Evolutionary conservation across 2,797 vertebrate genomes (phyloP), one percentile per base, ranked within the genome.

Genomic region (Neostethus bicornis): DNA sequence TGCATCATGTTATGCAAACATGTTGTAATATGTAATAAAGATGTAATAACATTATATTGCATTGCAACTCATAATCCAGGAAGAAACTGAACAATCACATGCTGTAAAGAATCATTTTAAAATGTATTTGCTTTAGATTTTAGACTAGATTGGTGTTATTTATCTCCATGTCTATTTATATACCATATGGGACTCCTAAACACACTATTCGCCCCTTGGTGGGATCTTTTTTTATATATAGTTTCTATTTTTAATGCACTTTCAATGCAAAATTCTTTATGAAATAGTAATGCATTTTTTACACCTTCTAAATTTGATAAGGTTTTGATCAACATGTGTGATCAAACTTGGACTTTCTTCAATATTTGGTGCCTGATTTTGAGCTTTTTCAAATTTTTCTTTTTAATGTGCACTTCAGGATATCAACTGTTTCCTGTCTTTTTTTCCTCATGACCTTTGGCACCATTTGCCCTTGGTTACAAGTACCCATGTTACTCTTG

Each of bases 1-100:
- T 2, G 20, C n/a, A 45, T 44, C 54, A 56, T 65, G 8, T 81
- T 77, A 81, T 73, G 75, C 83, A 82, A 82, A 76, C 70, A 75
- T 70, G 48, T 47, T 41, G 61, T 19, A 20, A 39, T 47, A 41
- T 32, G 46, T 43, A 46, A 38, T 61, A 19, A 20, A 39, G 47
- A 41, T 32, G 46, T 43, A 46, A 38, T 32, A 38, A 28, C 19
- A 6, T 35, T 35, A 9, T 2, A 38, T 5, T 23, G 12, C 38
- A 38, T 25, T 17, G 21, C n/a, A 12, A 35, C 53, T 31, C 21
- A 42, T 28, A 37, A 41, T 25, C 20, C 29, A 51, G 31, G 51
- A 43, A 43, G 52, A 67, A 63, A 3, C 11, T 42, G 11, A 17
- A 20, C 17, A 0, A 34, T 41, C 39, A 6, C 20, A 5, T 31